A percentile compares a stretch with the other conserved stretches of the same genome.
Conservation (phyloP, 2,797 vertebrate genomes). For the Diceros bicornis region DNA sequence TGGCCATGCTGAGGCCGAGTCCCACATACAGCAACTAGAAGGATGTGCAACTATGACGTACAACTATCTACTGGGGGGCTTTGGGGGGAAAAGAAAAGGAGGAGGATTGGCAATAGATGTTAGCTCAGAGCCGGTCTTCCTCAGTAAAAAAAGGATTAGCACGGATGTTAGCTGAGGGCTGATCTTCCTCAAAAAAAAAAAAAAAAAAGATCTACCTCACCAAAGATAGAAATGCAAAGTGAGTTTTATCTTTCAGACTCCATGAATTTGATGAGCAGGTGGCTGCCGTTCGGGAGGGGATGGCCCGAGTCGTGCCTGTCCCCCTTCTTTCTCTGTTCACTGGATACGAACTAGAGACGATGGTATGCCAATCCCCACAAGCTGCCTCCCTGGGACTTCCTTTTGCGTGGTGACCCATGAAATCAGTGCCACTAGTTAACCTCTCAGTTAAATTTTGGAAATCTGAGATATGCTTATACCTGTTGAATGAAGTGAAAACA, state of each 20-base stretch:
- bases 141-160: too few species aligned
- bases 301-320: constrained; percentile 98
- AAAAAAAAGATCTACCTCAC: rapidly evolving
- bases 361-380: constrained; percentile 90
- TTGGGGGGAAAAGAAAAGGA: too few species aligned
- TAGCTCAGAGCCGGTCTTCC: too few species aligned
- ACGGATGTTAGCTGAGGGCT: too few species aligned
- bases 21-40: too few species aligned
- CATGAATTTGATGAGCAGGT: constrained; percentile 99
- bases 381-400: not conserved
- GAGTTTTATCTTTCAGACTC: constrained; percentile 90
- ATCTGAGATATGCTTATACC: not conserved
- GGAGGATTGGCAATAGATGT: too few species aligned
- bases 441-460: not conserved
- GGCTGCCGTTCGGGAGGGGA: constrained; percentile 97
- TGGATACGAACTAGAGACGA: constrained; percentile 98
- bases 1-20: too few species aligned
- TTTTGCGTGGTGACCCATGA: rapidly evolving
- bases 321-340: constrained; percentile 98
- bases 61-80: too few species aligned
- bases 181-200: too few species aligned
- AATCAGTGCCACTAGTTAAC: not conserved
- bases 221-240: not conserved
- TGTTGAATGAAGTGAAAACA: not conserved
- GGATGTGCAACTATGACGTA: too few species aligned